These are phyloP conservation scores for Fratercula arctica DNA, from an alignment of 2,797 vertebrate genomes.

Conservation along the genomic window DNA sequence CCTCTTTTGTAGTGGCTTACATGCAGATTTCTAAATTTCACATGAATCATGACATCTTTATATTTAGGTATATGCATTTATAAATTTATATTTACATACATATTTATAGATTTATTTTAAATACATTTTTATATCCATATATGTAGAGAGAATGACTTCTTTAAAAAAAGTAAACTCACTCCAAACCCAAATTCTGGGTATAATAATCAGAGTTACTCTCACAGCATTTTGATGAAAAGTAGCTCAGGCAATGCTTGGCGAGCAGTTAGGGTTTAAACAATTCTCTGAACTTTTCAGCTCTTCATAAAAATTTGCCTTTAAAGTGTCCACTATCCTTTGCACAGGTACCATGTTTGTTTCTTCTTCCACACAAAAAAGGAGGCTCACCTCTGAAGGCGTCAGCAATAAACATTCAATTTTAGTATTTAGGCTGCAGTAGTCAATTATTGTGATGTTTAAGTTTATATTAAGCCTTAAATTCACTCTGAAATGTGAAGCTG, in stretches of 20 bases:
- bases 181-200: neutral
- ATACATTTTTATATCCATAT: neutral
- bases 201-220: neutral
- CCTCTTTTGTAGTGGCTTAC: neutral
- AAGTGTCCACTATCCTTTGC: neutral
- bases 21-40: neutral
- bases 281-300: neutral
- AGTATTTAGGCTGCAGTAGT: neutral
- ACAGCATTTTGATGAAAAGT: neutral
- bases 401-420: neutral
- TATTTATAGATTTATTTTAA: neutral
- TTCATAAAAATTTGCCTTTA: neutral
- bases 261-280: neutral
- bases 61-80: neutral
- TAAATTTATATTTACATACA: neutral
- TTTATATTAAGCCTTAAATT: neutral
- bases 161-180: neutral
- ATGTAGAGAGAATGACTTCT: neutral
- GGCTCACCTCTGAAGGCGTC: neutral
- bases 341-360: neutral
- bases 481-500: neutral
- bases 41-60: neutral
- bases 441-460: neutral
- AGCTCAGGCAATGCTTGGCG: constrained; percentile 6
- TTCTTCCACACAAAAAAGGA: neutral